These are phyloP conservation scores for Gnatocerus cornutus DNA, from an alignment of 2,888 invertebrate species.

Conservation along the genomic window DNA sequence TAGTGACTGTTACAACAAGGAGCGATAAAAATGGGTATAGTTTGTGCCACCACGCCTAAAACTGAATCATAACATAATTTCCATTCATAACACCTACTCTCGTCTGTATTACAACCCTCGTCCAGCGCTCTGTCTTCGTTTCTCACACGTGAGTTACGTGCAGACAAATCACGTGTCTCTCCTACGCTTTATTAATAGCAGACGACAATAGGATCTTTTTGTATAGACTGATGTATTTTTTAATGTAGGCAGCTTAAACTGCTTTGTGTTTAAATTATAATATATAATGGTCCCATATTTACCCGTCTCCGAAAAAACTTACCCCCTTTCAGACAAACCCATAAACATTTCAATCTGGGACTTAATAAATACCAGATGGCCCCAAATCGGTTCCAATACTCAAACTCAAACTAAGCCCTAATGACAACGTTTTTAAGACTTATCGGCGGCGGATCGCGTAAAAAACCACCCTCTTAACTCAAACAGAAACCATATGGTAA, in stretches of 20 bases:
- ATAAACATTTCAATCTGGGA: conserved; percentile 60
- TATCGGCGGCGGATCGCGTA: conserved; percentile 22
- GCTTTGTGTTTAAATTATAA: conserved; percentile 57
- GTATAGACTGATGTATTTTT: conserved; percentile 62
- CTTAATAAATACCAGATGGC: conserved; percentile 63
- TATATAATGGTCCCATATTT: conserved; percentile 49
- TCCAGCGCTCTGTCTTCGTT: conserved; percentile 25
- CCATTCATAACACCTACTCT: conserved; percentile 62
- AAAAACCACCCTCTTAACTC: conserved; percentile 54
- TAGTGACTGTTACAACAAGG: too few species aligned
- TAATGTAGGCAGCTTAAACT: conserved; percentile 57
- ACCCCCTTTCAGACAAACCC: conserved; percentile 53
- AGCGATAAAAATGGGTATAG: too few species aligned
- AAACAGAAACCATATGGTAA: conserved; percentile 57
- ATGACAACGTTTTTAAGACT: conserved; percentile 46
- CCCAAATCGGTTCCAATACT: conserved; percentile 44
- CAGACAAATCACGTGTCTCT: conserved; percentile 53
- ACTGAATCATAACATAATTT: conserved; percentile 63
- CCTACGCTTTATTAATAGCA: conserved; percentile 63
- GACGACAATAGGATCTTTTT: conserved; percentile 65
- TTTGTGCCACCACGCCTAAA: conserved; percentile 49
- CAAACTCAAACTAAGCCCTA: conserved; percentile 43
- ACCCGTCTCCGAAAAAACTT: conserved; percentile 41
- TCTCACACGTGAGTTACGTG: conserved; percentile 26
- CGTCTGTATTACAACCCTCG: conserved; percentile 57